These are phyloP conservation scores for Anaspis maculata DNA, from an alignment of 2,888 invertebrate species.

Conservation along the genomic window DNA sequence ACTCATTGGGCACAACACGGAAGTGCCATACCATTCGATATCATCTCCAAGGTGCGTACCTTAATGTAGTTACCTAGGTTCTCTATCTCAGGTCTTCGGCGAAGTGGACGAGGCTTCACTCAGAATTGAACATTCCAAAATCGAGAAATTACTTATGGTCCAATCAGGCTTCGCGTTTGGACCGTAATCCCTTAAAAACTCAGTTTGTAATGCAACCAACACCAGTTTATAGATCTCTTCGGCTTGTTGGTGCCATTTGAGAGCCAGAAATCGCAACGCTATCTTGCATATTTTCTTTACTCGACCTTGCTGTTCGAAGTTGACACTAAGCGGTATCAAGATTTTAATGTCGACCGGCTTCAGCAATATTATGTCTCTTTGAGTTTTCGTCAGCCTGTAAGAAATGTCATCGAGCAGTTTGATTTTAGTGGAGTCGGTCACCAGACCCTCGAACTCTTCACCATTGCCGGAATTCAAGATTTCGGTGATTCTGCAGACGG, in stretches of 20 bases:
- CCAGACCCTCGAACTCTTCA: constrained; percentile 29
- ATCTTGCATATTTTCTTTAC: constrained; percentile 27
- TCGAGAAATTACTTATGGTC: constrained; percentile 35
- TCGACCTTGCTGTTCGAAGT: constrained; percentile 20
- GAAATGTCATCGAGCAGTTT: constrained; percentile 30
- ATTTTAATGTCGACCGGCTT: constrained; percentile 39
- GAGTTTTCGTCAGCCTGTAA: constrained; percentile 26
- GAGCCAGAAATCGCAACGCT: constrained; percentile 32
- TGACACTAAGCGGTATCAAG: constrained; percentile 35
- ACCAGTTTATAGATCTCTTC: constrained; percentile 31
- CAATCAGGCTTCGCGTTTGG: constrained; percentile 30
- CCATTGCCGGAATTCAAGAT: constrained; percentile 34
- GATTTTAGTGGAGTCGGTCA: constrained; percentile 26
- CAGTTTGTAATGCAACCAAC: constrained; percentile 37
- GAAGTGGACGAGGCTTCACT: constrained; percentile 13
- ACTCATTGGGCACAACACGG: constrained; percentile 80
- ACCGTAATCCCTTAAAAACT: constrained; percentile 36
- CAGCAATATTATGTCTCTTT: constrained; percentile 33
- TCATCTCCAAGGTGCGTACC: constrained; percentile 69
- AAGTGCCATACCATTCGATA: constrained; percentile 83
- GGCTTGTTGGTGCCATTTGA: constrained; percentile 35
- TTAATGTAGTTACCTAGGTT: constrained; percentile 4
- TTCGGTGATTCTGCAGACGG: constrained; percentile 38
- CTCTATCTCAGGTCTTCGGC: too few species aligned
- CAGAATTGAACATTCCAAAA: constrained; percentile 35